Conservation (phyloP, 2,113 vertebrate genomes). For the Rhinopomastus cyanomelas region DNA sequence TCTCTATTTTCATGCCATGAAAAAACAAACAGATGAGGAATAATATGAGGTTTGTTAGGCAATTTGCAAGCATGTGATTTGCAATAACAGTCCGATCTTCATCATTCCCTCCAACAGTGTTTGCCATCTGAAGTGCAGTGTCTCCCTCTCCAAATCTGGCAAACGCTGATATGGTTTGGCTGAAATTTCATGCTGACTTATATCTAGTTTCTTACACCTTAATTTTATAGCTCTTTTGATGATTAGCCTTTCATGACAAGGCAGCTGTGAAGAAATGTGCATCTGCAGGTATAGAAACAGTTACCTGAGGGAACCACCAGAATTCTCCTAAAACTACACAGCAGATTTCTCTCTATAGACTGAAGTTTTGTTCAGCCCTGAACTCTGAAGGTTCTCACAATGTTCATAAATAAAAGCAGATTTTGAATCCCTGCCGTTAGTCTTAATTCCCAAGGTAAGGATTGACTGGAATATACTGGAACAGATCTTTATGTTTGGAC, state of each 20-base stretch:
- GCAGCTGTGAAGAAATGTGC: background rate
- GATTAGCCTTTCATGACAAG: background rate
- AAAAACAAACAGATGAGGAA: background rate
- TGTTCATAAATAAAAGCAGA: constrained; percentile 20
- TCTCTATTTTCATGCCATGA: background rate
- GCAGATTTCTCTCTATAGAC: background rate
- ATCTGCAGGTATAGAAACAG: background rate
- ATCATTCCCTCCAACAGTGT: background rate
- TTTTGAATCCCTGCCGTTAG: constrained; percentile 41
- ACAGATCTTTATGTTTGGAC: constrained; percentile 32
- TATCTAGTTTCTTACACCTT: background rate
- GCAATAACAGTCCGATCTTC: constrained; percentile 26
- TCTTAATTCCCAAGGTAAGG: constrained; percentile 54
- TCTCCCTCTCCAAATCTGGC: background rate
- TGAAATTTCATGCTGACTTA: background rate
- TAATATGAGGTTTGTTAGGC: constrained; percentile 24
- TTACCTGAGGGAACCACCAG: background rate
- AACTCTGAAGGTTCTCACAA: background rate
- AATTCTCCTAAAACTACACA: background rate
- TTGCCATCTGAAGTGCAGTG: background rate
- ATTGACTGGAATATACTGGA: constrained; percentile 65
- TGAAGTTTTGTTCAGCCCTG: background rate
- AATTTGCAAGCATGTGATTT: constrained; percentile 22
- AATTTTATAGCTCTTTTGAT: background rate
- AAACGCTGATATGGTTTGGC: background rate